A percentile compares a stretch with the other conserved stretches of the same genome.
Evolutionary conservation across 2,797 vertebrate genomes (phyloP).

Genomic region (Macropus fuliginosus): DNA sequence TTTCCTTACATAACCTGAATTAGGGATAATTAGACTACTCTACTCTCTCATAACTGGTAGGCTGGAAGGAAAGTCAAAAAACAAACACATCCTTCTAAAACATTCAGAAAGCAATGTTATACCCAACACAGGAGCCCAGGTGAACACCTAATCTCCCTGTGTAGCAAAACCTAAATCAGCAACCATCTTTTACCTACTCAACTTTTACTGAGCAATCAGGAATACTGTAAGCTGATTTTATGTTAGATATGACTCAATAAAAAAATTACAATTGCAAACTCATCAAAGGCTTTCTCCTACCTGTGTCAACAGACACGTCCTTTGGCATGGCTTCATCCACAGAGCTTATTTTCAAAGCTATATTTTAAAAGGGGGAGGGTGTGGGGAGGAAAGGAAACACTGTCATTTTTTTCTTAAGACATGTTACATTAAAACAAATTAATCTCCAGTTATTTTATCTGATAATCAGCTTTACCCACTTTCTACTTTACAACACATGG

Average conservation of each 20-base stretch:
- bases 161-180: not conserved
- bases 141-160: not conserved
- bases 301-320: conserved; percentile 84
- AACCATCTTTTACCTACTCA: conserved; percentile 51
- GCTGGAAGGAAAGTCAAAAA: not conserved
- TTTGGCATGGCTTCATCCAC: conserved; percentile 81
- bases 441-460: conserved; percentile 35
- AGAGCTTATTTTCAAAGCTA: conserved; percentile 82
- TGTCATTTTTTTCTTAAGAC: conserved; percentile 52
- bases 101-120: conserved; percentile 48
- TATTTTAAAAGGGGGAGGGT: conserved; percentile 56
- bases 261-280: not conserved
- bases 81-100: conserved; percentile 51
- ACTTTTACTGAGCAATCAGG: not conserved
- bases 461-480: conserved; percentile 9
- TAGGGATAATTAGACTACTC: conserved; percentile 40
- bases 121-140: conserved; percentile 25
- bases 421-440: conserved; percentile 62
- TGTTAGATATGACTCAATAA: not conserved
- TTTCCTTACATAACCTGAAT: conserved; percentile 36
- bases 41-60: conserved; percentile 45
- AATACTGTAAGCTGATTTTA: not conserved
- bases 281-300: conserved; percentile 81
- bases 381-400: not conserved
- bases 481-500: not conserved